Evolutionary conservation across 2,888 invertebrate genomes (phyloP).

Genomic region (Clivina fossor): DNA sequence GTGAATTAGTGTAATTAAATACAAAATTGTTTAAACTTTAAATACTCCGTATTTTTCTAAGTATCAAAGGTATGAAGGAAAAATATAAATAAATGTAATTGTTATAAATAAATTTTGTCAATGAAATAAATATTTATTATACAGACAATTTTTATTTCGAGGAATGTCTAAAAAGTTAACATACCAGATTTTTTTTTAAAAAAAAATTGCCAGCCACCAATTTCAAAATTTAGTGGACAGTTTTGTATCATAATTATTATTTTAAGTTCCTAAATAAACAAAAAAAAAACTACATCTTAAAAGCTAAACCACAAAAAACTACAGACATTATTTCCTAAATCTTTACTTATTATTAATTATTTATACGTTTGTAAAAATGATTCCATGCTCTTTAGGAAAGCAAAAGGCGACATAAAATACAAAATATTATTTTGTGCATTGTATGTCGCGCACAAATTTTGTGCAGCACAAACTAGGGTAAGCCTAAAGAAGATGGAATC

Average conservation of each 20-base stretch:
- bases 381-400: slow-evolving; percentile 5
- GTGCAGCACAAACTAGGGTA: no score
- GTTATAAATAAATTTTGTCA: no score
- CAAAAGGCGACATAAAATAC: slow-evolving; percentile 6
- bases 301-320: slow-evolving; percentile 28
- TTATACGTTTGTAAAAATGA: slow-evolving; percentile 3
- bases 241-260: slow-evolving; percentile 9
- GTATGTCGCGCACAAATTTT: no score
- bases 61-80: no score
- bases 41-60: no score
- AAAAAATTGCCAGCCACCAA: slow-evolving; percentile 41
- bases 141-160: slow-evolving; percentile 45
- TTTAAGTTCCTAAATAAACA: slow-evolving; percentile 22
- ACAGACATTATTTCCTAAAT: slow-evolving; percentile 19
- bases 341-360: slow-evolving; percentile 14
- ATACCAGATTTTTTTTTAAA: slow-evolving; percentile 43
- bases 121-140: slow-evolving; percentile 30
- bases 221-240: slow-evolving; percentile 36
- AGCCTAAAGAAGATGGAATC: neutral
- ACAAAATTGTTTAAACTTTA: no score
- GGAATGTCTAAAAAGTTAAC: slow-evolving; percentile 42
- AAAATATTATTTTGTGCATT: slow-evolving; percentile 15
- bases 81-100: no score
- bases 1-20: no score
- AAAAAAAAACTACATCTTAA: slow-evolving; percentile 25